Base-by-base conservation (phyloP, 2,888 invertebrate genomes). In the Diplolepis rosae region DNA sequence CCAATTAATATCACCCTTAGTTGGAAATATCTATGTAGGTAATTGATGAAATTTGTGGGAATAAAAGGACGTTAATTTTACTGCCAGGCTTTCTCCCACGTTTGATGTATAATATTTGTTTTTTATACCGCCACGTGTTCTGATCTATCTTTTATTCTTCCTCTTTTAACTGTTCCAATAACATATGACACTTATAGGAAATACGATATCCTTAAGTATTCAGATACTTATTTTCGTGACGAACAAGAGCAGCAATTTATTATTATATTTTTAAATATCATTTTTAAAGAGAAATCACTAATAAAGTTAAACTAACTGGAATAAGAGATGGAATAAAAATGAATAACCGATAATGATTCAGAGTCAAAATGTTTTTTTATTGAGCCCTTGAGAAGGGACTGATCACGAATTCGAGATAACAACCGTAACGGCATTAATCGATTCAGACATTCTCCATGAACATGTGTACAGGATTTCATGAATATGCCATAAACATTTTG, bases 401-500 rank as follows among this genome's bases (percentile, higher is more conserved):
- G 18, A 15, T 45, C 7, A 6, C 6, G 15, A 45, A 35, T 45
- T 45, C 7, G 6, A 42, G 42, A 45, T 45, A 45, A 15, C 18
- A 7, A 18, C 6, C 7, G 15, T 18, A 42, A 42, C 42, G 42
- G 6, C 15, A 15, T 42, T 15, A 42, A 42, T 52, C 9, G 52
- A 30, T 56, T 5, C 22, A 56, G 22, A 22, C 4, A 18, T 22
- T 56, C 35, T 56, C 13, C 22, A 6, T 24, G 35, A 32, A 35
- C 22, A 56, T 22, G 22, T 56, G 56, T 56, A 56, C 56, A 11
- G 22, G 56, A 56, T 56, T 56, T 35, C 24, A 22, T 56, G 35
- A 56, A 56, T 35, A n/a, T 35, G 35, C 18, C 56, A 56, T 56
- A 56, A 35, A 56, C 35, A 56, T 56, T 56, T 56, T 35, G 22